A percentile compares a stretch with the other conserved stretches of the same genome.
Evolutionary conservation across 2,113 vertebrate genomes (phyloP).

Genomic region (Melanocharis versteri): DNA sequence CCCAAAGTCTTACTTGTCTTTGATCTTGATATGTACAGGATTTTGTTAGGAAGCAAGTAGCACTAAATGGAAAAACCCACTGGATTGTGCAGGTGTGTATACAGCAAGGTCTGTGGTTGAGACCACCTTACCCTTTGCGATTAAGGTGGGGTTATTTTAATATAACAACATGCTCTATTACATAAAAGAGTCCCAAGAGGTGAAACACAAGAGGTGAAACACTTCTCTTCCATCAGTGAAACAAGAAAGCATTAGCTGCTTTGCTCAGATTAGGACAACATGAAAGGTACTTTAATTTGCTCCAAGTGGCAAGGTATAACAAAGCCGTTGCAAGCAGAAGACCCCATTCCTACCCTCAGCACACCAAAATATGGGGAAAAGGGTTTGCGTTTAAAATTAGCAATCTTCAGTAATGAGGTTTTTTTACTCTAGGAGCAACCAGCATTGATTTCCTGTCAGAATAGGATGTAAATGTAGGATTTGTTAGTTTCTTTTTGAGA

Average conservation of each 20-base stretch:
- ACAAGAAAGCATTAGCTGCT: background rate
- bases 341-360: background rate
- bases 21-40: background rate
- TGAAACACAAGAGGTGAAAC: background rate
- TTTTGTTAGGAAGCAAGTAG: background rate
- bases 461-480: background rate
- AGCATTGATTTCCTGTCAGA: background rate
- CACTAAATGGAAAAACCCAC: background rate
- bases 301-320: background rate
- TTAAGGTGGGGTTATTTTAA: background rate
- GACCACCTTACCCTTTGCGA: background rate
- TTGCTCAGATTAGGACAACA: background rate
- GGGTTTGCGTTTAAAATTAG: background rate
- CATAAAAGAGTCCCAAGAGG: background rate
- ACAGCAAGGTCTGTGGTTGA: background rate
- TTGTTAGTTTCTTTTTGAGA: background rate
- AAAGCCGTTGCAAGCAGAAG: background rate
- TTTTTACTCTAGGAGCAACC: background rate
- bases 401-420: background rate
- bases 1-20: background rate
- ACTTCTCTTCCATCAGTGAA: background rate
- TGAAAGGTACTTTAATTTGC: background rate
- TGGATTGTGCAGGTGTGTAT: background rate
- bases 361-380: background rate
- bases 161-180: background rate